phyloP scores from a whole-genome alignment of 2,888 invertebrate species.

The Synergus laeviventris region DNA sequence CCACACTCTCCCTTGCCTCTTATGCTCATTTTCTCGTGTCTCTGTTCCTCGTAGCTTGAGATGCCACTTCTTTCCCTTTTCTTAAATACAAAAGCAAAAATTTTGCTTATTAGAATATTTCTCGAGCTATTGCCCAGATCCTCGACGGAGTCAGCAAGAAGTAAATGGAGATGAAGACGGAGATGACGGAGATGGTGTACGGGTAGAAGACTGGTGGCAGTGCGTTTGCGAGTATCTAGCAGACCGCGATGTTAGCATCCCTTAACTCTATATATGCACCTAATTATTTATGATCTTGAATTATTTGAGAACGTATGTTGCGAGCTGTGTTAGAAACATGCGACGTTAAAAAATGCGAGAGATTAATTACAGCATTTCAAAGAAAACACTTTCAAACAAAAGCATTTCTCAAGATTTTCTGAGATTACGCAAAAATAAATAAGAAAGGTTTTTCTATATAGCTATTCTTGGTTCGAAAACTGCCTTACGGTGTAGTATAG shows the following conservation, averaged over 20 bases:
- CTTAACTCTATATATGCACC: slow-evolving; percentile 65
- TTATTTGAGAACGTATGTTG: too few relatives aligned
- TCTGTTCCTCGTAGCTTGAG: slow-evolving; percentile 51
- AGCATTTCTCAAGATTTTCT: background rate
- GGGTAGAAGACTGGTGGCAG: slow-evolving; percentile 43
- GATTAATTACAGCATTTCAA: too few relatives aligned
- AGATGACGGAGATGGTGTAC: background rate
- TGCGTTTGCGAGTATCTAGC: slow-evolving; percentile 60
- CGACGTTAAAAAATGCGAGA: too few relatives aligned
- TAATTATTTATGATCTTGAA: slow-evolving; percentile 55
- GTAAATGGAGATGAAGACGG: slow-evolving; percentile 40
- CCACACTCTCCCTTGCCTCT: slow-evolving; percentile 41
- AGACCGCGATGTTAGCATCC: slow-evolving; percentile 56
- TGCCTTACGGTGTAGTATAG: background rate
- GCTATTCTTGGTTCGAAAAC: slow-evolving; percentile 21
- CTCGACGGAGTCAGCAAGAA: slow-evolving; percentile 54
- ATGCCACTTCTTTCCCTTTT: slow-evolving; percentile 69
- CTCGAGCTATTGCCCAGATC: slow-evolving; percentile 60
- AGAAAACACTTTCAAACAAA: background rate
- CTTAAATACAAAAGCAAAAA: slow-evolving; percentile 74
- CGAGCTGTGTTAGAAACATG: too few relatives aligned
- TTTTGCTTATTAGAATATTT: slow-evolving; percentile 74
- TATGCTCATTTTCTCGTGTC: slow-evolving; percentile 44
- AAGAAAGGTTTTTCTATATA: slow-evolving; percentile 16
- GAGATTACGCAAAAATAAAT: background rate